Evolutionary conservation across 2,888 invertebrate species (phyloP), one percentile per base, ranked within the genome.

Genomic region (Amiota communis): DNA sequence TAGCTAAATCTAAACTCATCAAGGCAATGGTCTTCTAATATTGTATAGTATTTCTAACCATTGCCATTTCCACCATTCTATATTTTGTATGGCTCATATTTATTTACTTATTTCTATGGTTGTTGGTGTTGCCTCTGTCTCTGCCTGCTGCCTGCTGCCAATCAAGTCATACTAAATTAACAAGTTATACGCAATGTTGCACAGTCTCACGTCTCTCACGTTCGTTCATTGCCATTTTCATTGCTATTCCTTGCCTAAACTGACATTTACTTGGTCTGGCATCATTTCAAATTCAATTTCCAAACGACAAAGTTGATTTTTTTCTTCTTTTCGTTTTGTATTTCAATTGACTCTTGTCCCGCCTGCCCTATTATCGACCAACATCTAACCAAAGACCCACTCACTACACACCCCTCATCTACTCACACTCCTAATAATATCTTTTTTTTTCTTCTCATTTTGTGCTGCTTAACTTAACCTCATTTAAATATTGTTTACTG

Each of bases 401-500:
- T 36, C 36, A 36, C 36, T 36, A n/a, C n/a, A n/a, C 20, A 36
- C 9, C 20, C 6, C 4, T n/a, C 23, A 23, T 23, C 23, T 2
- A 2, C 23, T 53, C 53, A 2, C 13, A n/a, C 53, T 53, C 13
- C 53, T 6, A n/a, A 53, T 53, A 53, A n/a, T 53, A 8, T 12
- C 6, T 4, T 53, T 53, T 53, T 12, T n/a, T 53, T 53, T 53
- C 23, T 10, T 13, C 36, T 23, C 20, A 56, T n/a, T 53, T 68
- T 65, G 15, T 63, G 9, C 51, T 72, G 71, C 75, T 77, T 78
- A 70, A 59, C 69, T 71, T 76, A 77, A 77, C 77, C 81, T 84
- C 79, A 84, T 84, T 86, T 84, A 79, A 84, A 84, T 86, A 84
- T 78, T 82, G 80, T 80, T 80, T 74, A 78, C 79, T 76, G 72